Conservation (phyloP, 2,888 invertebrate species). For the Suillia variegata region DNA sequence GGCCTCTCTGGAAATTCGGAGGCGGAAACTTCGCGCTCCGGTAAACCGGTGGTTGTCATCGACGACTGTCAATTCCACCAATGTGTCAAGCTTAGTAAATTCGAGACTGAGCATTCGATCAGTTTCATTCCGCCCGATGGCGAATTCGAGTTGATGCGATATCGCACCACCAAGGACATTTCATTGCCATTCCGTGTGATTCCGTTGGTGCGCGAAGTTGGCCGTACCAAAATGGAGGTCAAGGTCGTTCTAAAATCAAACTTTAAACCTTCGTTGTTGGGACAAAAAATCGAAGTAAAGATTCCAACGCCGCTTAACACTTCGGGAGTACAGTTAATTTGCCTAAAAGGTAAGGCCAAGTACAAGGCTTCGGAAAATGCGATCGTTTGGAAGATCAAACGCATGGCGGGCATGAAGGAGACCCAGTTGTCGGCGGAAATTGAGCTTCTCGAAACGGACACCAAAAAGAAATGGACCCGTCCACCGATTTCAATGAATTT, state of each 20-base stretch:
- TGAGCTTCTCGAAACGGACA: constrained; percentile 96
- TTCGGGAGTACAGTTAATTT: constrained; percentile 97
- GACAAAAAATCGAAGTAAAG: constrained; percentile 99
- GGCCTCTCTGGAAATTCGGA: constrained; percentile 73
- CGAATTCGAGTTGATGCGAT: constrained; percentile 99
- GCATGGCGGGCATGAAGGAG: constrained; percentile 99
- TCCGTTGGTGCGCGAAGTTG: constrained; percentile 96
- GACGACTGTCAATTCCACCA: constrained; percentile 99
- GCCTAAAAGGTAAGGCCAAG: constrained; percentile 98
- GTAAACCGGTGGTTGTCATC: constrained; percentile 98
- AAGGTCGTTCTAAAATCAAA: constrained; percentile 99
- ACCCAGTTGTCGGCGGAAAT: constrained; percentile 99
- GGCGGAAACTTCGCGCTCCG: constrained; percentile 84
- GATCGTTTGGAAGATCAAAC: constrained; percentile 93
- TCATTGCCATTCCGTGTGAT: constrained; percentile 99
- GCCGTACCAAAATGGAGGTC: constrained; percentile 99
- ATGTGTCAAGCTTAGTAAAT: constrained; percentile 99
- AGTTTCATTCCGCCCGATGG: constrained; percentile 99
- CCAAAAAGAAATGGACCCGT: constrained; percentile 99
- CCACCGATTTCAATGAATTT: constrained; percentile 99
- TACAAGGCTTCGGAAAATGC: constrained; percentile 99
- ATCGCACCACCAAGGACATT: constrained; percentile 99
- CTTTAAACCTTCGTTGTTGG: constrained; percentile 96
- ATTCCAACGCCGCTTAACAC: constrained; percentile 99
- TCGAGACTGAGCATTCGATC: constrained; percentile 99